Evolutionary conservation across 2,797 vertebrate genomes (phyloP).

Genomic region (Xiphophorus birchmanni): DNA sequence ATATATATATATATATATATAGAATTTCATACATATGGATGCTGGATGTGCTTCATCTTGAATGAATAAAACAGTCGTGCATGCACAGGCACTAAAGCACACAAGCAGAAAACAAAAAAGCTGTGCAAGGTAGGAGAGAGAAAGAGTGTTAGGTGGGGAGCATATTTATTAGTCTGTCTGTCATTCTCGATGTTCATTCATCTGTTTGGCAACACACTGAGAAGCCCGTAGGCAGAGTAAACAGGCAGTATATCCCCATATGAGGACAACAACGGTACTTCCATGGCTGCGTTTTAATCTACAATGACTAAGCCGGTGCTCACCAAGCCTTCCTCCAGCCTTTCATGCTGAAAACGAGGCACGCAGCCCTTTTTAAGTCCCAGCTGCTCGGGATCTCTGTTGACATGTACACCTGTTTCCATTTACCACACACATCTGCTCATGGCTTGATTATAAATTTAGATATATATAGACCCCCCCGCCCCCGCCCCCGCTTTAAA

Average conservation of each 20-base stretch:
- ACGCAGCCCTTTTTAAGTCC: conserved; percentile 23
- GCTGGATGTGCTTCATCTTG: conserved; percentile 27
- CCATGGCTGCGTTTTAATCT: conserved; percentile 22
- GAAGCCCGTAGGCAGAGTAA: conserved; percentile 45
- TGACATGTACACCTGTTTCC: conserved; percentile 35
- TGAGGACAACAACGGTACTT: conserved; percentile 21
- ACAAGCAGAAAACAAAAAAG: conserved; percentile 15
- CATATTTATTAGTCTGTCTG: conserved; percentile 41
- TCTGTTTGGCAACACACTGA: conserved; percentile 27
- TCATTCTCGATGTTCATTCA: conserved; percentile 52
- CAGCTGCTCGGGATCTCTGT: conserved; percentile 29
- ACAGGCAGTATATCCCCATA: conserved; percentile 33
- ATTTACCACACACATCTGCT: conserved; percentile 23
- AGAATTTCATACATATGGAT: conserved; percentile 48
- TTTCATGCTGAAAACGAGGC: conserved; percentile 27
- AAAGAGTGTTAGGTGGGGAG: conserved; percentile 13
- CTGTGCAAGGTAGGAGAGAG: conserved; percentile 11
- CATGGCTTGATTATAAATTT: conserved; percentile 2
- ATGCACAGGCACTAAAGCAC: conserved; percentile 24
- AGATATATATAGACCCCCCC: neutral
- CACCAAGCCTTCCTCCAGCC: conserved; percentile 20
- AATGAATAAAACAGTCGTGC: conserved; percentile 27
- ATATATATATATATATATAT: conserved; percentile 1
- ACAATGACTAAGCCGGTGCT: conserved; percentile 17
- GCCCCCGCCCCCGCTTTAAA: neutral